Evolutionary conservation across 92 coral and sea anemone species (phyloP), one percentile per base, ranked within the genome.

Genomic region (Isaurus tuberculatus): DNA sequence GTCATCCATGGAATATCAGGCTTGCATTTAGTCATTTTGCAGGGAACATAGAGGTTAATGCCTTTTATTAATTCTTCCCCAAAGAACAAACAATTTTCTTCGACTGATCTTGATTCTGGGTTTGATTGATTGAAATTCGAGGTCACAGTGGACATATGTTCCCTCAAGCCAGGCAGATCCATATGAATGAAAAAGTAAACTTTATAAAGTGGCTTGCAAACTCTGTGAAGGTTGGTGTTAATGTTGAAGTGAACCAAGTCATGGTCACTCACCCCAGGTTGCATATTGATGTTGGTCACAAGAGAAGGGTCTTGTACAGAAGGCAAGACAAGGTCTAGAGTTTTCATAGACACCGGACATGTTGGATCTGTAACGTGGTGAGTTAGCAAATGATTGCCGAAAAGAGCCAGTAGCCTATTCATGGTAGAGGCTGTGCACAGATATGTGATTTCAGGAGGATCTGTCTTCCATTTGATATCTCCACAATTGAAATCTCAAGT

Each of bases 131-230:
- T 73, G 34, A 75, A 75, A 2, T 74, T 49, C 5, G 14, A 8
- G 13, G 65, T 19, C 15, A 48, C 40, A 36, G 44, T 55, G 43
- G 81, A 46, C 81, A 74, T 74, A 55, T 75, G 81, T 15, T 75
- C 20, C 16, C 13, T 51, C 68, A 75, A 30, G 16, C 34, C 75
- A 42, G 75, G 57, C 29, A 70, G 17, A 20, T 70, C 58, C 74
- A 69, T 69, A 4, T 26, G 74, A 48, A 32, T 69, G 74, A 69
- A 69, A 69, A n/a, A n/a, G n/a, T 32, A 36, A 5, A 34, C 53
- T 69, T 22, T 70, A 10, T 70, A 49, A 19, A 55, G 75, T 34
- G 75, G 75, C 75, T 70, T 40, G n/a, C 44, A 33, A 5, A 42
- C 7, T 22, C 75, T 42, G 30, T 29, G 17, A 5, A 55, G 31